Base-by-base conservation (phyloP, 2,797 vertebrate species). In the Enteromius thamalakanensis region DNA sequence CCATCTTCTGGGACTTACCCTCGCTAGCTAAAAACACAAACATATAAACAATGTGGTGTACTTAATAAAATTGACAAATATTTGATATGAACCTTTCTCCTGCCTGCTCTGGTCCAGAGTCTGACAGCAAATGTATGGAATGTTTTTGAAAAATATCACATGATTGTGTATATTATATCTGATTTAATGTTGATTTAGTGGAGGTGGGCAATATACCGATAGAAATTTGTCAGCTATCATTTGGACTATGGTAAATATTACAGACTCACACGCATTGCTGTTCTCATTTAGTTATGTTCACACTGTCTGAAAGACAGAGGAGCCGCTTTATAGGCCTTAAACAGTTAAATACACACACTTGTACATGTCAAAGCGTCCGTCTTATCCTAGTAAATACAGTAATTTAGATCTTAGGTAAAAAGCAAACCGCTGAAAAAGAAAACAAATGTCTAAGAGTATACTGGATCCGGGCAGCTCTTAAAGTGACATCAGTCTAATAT, bases 1-100 rank as follows among this genome's bases (percentile, higher is more conserved):
- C 97, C 98, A 98, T 96, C 98, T 95, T 93, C 95, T 95, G 80
- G 95, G 91, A 90, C 90, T 95, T 90, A 95, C 90, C 26, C 95
- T 95, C 86, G 92, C 86, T 87, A 92, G 85, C 97, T 98, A 88
- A 69, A 90, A 88, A 53, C 68, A 85, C 34, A 79, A 37, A 87
- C 6, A 80, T 12, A 26, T 12, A 65, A 40, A 80, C 12, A 49
- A 21, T 6, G 6, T 7, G 7, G n/a, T 80, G 34, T 37, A 23
- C 65, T 67, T 79, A 40, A 68, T 37, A 68, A 37, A 34, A 19
- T 0, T 7, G 19, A 6, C 17, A 7, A 17, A 64, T 64, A 32
- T 3, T 29, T 65, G 62, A 65, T 34, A 34, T 65, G 1, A 65
- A 65, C 3, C 29, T 65, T 19, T 53, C 51, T 53, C 19, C 0